Evolutionary conservation across 2,888 invertebrate genomes (phyloP).

Genomic region (Morpho deidamia): DNA sequence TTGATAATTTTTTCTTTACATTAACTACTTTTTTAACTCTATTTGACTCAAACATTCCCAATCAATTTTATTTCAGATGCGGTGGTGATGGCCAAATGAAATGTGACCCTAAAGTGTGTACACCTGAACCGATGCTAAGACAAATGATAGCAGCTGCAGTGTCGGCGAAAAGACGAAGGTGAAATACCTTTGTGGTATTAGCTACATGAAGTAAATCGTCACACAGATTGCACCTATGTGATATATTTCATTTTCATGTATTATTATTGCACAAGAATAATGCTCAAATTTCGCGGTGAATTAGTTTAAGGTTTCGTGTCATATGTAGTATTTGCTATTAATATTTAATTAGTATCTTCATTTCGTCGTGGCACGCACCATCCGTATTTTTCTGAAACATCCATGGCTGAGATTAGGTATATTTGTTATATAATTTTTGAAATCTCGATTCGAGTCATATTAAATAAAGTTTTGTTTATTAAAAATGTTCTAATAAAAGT

Average conservation of each 20-base stretch:
- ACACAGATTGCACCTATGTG: slow-evolving; percentile 60
- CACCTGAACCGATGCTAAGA: slow-evolving; percentile 92
- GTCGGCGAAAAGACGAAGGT: slow-evolving; percentile 85
- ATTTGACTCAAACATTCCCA: no score
- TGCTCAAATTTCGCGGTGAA: slow-evolving; percentile 74
- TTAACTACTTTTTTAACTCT: no score
- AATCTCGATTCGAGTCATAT: slow-evolving; percentile 47
- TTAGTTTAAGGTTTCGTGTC: slow-evolving; percentile 76
- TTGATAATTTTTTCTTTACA: no score
- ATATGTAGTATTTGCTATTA: slow-evolving; percentile 68
- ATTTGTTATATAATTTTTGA: slow-evolving; percentile 55
- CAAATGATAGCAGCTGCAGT: slow-evolving; percentile 93
- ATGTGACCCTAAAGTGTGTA: slow-evolving; percentile 94
- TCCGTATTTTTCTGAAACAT: slow-evolving; percentile 51
- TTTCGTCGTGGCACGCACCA: slow-evolving; percentile 67
- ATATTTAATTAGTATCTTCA: slow-evolving; percentile 49
- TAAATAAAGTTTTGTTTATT: slow-evolving; percentile 18
- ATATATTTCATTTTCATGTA: slow-evolving; percentile 57
- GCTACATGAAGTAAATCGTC: slow-evolving; percentile 47
- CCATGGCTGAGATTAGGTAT: slow-evolving; percentile 75
- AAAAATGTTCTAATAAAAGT: slow-evolving; percentile 56
- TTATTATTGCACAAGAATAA: slow-evolving; percentile 72
- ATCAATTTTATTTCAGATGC: slow-evolving; percentile 80
- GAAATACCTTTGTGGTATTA: slow-evolving; percentile 54
- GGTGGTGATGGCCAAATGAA: slow-evolving; percentile 96